phyloP scores from a whole-genome alignment of 2,888 invertebrate species.

The Gandaritis pyraliata region DNA sequence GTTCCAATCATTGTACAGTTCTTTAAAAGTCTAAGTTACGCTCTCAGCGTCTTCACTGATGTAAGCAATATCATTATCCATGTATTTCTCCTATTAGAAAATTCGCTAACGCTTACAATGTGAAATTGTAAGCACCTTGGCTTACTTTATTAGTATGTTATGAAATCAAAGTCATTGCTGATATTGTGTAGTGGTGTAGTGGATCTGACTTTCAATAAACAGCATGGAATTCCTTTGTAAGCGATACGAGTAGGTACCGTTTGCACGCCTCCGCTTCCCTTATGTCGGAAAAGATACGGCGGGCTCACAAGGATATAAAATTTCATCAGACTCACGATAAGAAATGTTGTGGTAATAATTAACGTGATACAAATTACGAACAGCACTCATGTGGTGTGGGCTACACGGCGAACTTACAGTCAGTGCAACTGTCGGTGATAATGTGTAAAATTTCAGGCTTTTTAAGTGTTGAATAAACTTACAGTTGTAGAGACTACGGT shows the following conservation, averaged over 20 bases:
- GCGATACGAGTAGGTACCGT: slow-evolving; percentile 29
- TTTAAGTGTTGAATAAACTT: neutral
- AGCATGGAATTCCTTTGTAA: slow-evolving; percentile 26
- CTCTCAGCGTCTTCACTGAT: too few relatives aligned
- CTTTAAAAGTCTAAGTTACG: too few relatives aligned
- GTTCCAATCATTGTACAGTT: too few relatives aligned
- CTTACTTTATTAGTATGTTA: neutral
- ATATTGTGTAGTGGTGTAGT: neutral
- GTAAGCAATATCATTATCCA: too few relatives aligned
- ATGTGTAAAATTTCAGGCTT: neutral
- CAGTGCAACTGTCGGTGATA: slow-evolving; percentile 16
- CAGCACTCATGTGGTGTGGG: slow-evolving; percentile 47
- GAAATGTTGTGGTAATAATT: slow-evolving; percentile 56
- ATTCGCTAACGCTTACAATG: too few relatives aligned
- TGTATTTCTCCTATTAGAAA: too few relatives aligned
- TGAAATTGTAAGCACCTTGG: neutral
- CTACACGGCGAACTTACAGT: slow-evolving; percentile 10
- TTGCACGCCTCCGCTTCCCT: slow-evolving; percentile 36
- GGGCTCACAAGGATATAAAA: slow-evolving; percentile 55
- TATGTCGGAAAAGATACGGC: slow-evolving; percentile 45
- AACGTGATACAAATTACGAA: slow-evolving; percentile 59
- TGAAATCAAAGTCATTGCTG: neutral
- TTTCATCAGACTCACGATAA: slow-evolving; percentile 59
- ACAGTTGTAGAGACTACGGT: neutral
- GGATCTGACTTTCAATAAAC: neutral